These are phyloP conservation scores for Palloptera scutellata DNA, from an alignment of 2,888 invertebrate species.

Conservation along the genomic window DNA sequence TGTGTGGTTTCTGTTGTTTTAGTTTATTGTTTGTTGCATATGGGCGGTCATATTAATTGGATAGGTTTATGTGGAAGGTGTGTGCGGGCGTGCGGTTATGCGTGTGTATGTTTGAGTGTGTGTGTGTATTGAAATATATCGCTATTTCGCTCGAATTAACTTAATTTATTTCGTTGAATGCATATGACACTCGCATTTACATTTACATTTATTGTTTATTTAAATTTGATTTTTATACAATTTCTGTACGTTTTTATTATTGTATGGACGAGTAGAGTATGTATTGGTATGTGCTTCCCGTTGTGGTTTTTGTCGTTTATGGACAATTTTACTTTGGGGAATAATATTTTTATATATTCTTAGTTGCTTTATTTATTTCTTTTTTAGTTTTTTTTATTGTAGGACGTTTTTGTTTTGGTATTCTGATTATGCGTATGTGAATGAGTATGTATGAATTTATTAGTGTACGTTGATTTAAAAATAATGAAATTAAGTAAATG, in stretches of 20 bases:
- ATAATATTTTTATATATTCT: neutral
- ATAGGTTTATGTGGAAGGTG: neutral
- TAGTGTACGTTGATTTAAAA: no score
- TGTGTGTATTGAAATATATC: no score
- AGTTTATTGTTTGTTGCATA: neutral
- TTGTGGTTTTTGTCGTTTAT: conserved; percentile 1
- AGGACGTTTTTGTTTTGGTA: no score
- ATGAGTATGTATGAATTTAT: no score
- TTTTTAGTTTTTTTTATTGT: neutral
- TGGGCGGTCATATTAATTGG: no score
- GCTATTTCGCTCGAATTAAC: neutral
- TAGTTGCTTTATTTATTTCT: neutral
- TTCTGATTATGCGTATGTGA: no score
- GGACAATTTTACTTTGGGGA: conserved; percentile 8
- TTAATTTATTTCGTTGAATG: no score
- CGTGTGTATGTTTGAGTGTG: conserved; percentile 8
- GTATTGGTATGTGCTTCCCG: neutral
- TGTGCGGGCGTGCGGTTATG: neutral
- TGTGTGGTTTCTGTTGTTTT: neutral
- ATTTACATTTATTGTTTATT: no score
- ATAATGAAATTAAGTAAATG: no score
- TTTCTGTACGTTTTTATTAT: neutral
- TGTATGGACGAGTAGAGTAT: neutral
- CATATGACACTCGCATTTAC: no score
- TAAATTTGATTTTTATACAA: no score